Evolutionary conservation across 37 sponge, comb jelly and placozoan species (phyloP).

Genomic region (Chondrosia reniformis): DNA sequence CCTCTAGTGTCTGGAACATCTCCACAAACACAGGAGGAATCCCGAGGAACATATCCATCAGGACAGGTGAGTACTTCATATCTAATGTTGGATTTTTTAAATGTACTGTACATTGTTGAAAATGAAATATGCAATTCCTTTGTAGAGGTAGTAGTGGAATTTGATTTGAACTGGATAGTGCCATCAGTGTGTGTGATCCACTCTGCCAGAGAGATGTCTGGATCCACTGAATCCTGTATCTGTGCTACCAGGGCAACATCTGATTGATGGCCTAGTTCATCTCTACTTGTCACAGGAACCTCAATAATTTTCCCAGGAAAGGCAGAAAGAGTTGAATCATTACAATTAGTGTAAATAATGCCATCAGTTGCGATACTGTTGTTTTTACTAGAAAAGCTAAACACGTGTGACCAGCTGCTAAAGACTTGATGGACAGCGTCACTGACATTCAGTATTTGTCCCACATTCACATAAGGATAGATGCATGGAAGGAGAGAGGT

Average conservation of each 20-base stretch:
- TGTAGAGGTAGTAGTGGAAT: background rate
- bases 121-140: background rate
- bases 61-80: background rate
- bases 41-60: background rate
- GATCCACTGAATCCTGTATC: background rate
- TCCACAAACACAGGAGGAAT: background rate
- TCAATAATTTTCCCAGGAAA: slow-evolving; percentile 3
- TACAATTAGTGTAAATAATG: background rate
- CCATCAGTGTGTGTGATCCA: background rate
- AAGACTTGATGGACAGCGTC: background rate
- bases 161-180: background rate
- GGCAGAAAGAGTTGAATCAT: background rate
- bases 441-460: background rate
- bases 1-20: background rate
- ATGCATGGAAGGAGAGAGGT: slow-evolving; percentile 44
- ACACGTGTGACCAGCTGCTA: slow-evolving; percentile 5
- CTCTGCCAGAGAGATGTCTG: background rate
- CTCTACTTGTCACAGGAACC: background rate
- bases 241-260: background rate
- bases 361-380: slow-evolving; percentile 44
- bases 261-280: background rate
- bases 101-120: background rate
- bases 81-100: background rate
- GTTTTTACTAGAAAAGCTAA: background rate
- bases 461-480: background rate